phyloP scores from a whole-genome alignment of 2,797 vertebrate species.

The Acanthopagrus latus region DNA sequence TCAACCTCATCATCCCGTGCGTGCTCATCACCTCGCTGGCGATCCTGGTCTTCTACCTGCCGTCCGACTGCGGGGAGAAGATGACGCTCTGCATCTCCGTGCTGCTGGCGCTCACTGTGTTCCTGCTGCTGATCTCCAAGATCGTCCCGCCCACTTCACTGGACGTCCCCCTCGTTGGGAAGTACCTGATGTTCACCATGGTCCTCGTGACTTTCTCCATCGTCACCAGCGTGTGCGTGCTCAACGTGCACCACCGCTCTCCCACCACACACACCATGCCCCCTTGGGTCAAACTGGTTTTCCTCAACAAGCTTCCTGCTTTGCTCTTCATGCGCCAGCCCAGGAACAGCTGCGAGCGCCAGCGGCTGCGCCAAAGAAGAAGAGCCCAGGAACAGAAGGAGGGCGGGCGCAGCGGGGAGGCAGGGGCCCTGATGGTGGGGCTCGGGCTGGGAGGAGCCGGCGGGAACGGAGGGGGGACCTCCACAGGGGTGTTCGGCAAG shows the following conservation, averaged over 20 bases:
- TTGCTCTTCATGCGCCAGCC: constrained; percentile 97
- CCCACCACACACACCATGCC: constrained; percentile 98
- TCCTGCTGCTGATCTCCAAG: constrained; percentile 97
- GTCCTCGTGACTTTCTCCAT: constrained; percentile 98
- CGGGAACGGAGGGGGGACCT: constrained; percentile 62
- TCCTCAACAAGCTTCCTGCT: constrained; percentile 92
- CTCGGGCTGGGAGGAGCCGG: constrained; percentile 71
- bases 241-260: constrained; percentile 96
- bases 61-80: constrained; percentile 96
- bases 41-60: constrained; percentile 96
- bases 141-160: constrained; percentile 96
- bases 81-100: constrained; percentile 98
- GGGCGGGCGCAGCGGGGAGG: constrained; percentile 77
- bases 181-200: constrained; percentile 99
- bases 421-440: constrained; percentile 81
- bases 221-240: constrained; percentile 95
- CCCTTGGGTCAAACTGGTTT: constrained; percentile 94
- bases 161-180: constrained; percentile 96
- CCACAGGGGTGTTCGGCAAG: constrained; percentile 78
- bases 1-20: constrained; percentile 98
- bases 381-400: constrained; percentile 86
- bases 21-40: constrained; percentile 96
- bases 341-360: constrained; percentile 91
- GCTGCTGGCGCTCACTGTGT: constrained; percentile 95
- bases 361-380: constrained; percentile 89